Base-by-base conservation (phyloP, 1,140 invertebrate genomes). In the Psilanteris sp. region DNA sequence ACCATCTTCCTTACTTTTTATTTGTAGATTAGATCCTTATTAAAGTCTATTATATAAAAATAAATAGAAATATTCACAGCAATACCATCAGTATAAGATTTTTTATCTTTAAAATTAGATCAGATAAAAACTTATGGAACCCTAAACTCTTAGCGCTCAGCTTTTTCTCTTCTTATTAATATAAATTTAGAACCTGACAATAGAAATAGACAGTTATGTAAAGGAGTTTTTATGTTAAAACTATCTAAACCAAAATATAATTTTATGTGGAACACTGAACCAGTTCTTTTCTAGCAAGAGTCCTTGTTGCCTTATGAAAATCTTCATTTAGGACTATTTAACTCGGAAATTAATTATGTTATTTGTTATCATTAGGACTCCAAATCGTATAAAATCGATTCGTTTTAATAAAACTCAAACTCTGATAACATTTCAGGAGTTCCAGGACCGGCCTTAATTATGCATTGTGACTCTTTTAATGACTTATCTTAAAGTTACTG, bases 241-340 rank as follows among this genome's bases (percentile, higher is more conserved):
- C 70, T 54, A 1, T 48, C 43, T 5, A 67, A 48, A 6, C 54
- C 71, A 0, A 46, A 8, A 24, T 74, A 67, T 14, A 54, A 66
- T 2, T 22, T 26, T 10, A 39, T 39, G 0, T 74, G 71, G 61
- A 39, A 74, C 5, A 37, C 61, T 3, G 1, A 26, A 26, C 3
- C 7, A 26, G 68, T 57, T 18, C 14, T 75, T 6, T 1, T 14
- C 13, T 43, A 43, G 15, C 18, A 64, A 37, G 8, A 8, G 1
- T 7, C 1, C 4, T 8, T 26, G 4, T 8, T 5, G 4, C 24
- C 24, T 3, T 1, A 26, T 8, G 7, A 26, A 5, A 26, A 3
- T 8, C 7, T 26, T 5, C 1, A 3, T 26, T 8, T 26, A n/a
- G 1, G 3, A 26, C 4, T 1, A 26, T 5, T 8, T 26, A 8